Base-by-base conservation (phyloP, 2,888 invertebrate genomes). In the Megaustenia siamemsis region DNA sequence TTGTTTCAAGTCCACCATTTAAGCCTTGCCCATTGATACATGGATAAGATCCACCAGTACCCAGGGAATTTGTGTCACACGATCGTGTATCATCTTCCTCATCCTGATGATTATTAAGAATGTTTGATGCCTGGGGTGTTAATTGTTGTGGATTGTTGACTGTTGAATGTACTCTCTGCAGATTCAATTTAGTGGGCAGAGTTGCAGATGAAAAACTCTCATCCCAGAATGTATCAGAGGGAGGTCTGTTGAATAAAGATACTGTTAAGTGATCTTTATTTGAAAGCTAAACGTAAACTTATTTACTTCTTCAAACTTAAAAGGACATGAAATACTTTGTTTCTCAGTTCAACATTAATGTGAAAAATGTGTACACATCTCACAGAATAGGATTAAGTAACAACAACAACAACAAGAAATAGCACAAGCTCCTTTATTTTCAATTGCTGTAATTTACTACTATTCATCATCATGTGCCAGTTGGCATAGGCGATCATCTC, bases 1-100 rank as follows among this genome's bases (percentile, higher is more conserved):
- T 85, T 43, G 40, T n/a, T 21, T 83, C 85, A 66, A 32, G 69
- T 24, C 35, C 53, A 12, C 83, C 77, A 38, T 81, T 79, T 32
- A 81, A 83, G 24, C 79, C 15, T n/a, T 77, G 69, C 24, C 71
- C 53, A 21, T 71, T 79, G 81, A 75, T 81, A 28, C 40, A 68
- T 18, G n/a, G 63, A 49, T 85, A 69, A n/a, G 76, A 80, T 24
- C 76, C 66, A 24, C 75, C 43, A 12, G 76, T 81, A 4, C 28
- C 60, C 12, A 45, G 35, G 12, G 84, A 84, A 21, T 49, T 71
- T 0, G 66, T 43, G 24, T 82, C 85, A 45, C 81, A 73, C 28
- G 83, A 75, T 21, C 81, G 40, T 12, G 87, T 87, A 79, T 87
- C 87, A 60, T 87, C 87, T 43, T 86, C 85, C 12, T 85, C 87